These are phyloP conservation scores for Pinna nobilis DNA, from an alignment of 1,140 invertebrate species.

Conservation along the genomic window DNA sequence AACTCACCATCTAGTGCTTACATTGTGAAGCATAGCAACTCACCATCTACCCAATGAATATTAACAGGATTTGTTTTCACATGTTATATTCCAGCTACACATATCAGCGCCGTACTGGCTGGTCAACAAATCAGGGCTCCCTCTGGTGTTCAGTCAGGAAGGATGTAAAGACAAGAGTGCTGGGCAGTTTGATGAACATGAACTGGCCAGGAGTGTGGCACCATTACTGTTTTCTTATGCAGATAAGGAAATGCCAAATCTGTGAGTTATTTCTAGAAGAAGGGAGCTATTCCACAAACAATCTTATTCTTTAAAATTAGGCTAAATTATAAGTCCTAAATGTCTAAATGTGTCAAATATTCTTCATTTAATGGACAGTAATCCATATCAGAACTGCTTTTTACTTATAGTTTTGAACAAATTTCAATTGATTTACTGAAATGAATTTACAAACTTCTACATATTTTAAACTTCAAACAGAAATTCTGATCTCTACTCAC, in stretches of 20 bases:
- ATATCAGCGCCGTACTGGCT: constrained; percentile 95
- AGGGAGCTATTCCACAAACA: background rate
- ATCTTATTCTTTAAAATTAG: constrained; percentile 8
- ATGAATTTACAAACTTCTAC: too few species aligned
- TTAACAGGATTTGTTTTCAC: background rate
- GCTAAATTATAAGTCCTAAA: too few species aligned
- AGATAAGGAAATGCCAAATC: constrained; percentile 83
- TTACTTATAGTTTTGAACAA: too few species aligned
- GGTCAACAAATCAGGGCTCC: constrained; percentile 95
- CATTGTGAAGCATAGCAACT: background rate
- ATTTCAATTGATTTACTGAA: too few species aligned
- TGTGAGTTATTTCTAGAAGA: constrained; percentile 56
- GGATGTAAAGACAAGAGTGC: constrained; percentile 85
- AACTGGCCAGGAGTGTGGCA: constrained; percentile 90
- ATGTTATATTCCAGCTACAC: constrained; percentile 79
- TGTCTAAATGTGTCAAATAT: too few species aligned
- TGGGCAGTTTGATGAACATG: constrained; percentile 96
- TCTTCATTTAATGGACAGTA: too few species aligned
- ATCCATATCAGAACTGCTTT: too few species aligned
- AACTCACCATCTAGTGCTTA: too few species aligned
- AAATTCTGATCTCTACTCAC: too few species aligned
- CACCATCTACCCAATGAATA: background rate
- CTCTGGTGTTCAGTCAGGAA: constrained; percentile 95
- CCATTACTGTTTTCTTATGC: constrained; percentile 96
- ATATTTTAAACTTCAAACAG: too few species aligned